phyloP scores from a whole-genome alignment of 2,888 invertebrate species.

The Caradrina clavipalpis region DNA sequence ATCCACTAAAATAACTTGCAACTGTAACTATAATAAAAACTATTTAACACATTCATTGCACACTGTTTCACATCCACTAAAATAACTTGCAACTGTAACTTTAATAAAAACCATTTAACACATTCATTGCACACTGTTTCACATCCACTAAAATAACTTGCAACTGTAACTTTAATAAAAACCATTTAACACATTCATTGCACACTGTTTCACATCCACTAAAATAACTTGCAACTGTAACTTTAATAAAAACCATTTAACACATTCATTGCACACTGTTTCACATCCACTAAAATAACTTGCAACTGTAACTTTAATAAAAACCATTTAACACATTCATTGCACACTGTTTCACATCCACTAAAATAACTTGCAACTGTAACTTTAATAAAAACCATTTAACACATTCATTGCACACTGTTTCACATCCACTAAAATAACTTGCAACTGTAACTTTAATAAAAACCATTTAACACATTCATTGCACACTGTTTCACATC shows the following conservation, averaged over 20 bases:
- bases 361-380: slow-evolving; percentile 1
- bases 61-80: not conserved
- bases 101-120: not conserved
- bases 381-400: too few species aligned
- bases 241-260: not conserved
- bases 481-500: not conserved
- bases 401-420: not conserved
- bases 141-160: slow-evolving; percentile 8
- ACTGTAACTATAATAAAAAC: not conserved
- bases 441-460: not conserved
- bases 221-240: slow-evolving; percentile 2
- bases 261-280: not conserved
- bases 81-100: not conserved
- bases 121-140: not conserved
- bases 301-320: not conserved
- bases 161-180: not conserved
- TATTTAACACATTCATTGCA: not conserved
- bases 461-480: not conserved
- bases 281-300: slow-evolving; percentile 7
- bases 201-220: not conserved
- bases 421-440: slow-evolving; percentile 10
- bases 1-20: slow-evolving; percentile 3
- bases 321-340: not conserved
- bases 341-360: not conserved
- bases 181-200: not conserved